Conservation (phyloP, 1,140 invertebrate genomes). For the Odontomachus brunneus region DNA sequence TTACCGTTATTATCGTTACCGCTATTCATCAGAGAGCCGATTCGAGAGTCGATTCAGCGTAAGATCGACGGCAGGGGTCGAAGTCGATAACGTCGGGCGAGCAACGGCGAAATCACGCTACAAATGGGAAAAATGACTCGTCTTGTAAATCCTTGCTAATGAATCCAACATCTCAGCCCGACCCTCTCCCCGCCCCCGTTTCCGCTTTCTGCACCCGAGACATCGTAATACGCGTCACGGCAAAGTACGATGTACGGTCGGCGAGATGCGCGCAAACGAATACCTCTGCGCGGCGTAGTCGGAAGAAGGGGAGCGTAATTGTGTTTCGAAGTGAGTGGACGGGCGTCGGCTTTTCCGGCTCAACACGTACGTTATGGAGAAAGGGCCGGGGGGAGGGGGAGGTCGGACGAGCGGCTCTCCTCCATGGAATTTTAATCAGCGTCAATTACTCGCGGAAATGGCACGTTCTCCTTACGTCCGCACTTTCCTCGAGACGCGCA, state of each 20-base stretch:
- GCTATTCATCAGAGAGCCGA: not conserved
- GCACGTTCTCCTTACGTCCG: constrained; percentile 71
- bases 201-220: no score
- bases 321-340: constrained; percentile 45
- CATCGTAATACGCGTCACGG: constrained; percentile 36
- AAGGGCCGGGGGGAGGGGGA: not conserved
- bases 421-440: constrained; percentile 79
- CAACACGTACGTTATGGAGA: constrained; percentile 69
- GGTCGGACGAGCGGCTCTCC: constrained; percentile 26
- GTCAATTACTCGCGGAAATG: constrained; percentile 77
- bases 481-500: constrained; percentile 67
- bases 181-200: no score
- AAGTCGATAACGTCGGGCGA: constrained; percentile 23
- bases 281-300: not conserved
- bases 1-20: constrained; percentile 5
- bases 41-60: not conserved
- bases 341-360: constrained; percentile 60
- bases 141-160: constrained; percentile 51
- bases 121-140: constrained; percentile 52
- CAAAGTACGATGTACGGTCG: constrained; percentile 44
- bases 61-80: not conserved
- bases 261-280: constrained; percentile 16
- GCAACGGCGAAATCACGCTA: constrained; percentile 45
- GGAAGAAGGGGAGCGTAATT: constrained; percentile 56
- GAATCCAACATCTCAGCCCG: constrained; percentile 22